Evolutionary conservation across 2,113 vertebrate genomes (phyloP).

Genomic region (Malurus elegans): DNA sequence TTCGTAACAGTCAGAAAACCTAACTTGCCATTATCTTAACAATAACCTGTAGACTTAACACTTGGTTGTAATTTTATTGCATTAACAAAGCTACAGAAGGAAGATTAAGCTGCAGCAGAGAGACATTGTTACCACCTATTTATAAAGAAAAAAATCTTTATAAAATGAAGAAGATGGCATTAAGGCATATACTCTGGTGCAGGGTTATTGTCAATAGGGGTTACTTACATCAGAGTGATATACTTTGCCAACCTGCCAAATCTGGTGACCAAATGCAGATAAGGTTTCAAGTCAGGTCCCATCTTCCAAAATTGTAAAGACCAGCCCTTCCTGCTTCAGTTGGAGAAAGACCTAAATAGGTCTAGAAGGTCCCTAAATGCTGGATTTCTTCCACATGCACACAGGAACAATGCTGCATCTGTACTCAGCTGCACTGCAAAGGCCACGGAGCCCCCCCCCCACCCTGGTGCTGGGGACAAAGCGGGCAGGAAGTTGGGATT

Average conservation of each 20-base stretch:
- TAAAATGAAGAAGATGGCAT: neutral
- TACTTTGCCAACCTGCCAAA: neutral
- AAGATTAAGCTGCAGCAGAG: neutral
- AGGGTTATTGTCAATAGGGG: neutral
- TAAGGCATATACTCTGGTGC: neutral
- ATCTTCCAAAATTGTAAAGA: neutral
- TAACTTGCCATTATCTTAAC: neutral
- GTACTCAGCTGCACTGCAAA: neutral
- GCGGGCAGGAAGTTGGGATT: neutral
- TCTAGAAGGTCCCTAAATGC: neutral
- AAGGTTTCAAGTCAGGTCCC: neutral
- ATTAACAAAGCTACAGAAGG: neutral
- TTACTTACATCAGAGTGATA: neutral
- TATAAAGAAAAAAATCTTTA: neutral
- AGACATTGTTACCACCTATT: neutral
- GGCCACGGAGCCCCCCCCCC: neutral
- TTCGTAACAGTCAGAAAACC: neutral
- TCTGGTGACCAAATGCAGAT: accelerated
- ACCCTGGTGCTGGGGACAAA: neutral
- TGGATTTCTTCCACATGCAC: neutral
- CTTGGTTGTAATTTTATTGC: neutral
- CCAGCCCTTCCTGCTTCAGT: neutral
- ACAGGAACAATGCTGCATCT: neutral
- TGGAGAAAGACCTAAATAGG: neutral
- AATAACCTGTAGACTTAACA: neutral